These are phyloP conservation scores for Heliocidaris erythrogramma DNA, from an alignment of 35 echinoderm and acorn worm species.

Conservation along the genomic window DNA sequence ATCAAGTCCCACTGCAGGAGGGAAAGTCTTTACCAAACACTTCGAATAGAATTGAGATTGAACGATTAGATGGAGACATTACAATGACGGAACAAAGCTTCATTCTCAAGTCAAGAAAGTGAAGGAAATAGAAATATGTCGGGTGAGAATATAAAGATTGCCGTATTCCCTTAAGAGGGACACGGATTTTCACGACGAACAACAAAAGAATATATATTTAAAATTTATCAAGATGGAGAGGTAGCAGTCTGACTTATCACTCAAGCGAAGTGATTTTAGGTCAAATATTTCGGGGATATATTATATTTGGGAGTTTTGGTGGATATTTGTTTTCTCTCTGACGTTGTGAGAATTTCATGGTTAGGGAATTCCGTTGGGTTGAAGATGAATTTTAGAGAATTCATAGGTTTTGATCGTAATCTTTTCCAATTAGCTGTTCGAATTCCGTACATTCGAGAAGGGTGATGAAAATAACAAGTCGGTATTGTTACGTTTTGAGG, in stretches of 20 bases:
- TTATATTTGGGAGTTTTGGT: not conserved
- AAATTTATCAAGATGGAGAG: not conserved
- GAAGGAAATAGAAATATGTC: not conserved
- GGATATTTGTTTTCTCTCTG: not conserved
- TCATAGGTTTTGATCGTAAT: not conserved
- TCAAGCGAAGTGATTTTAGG: not conserved
- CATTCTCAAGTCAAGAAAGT: not conserved
- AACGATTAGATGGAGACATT: constrained; percentile 17
- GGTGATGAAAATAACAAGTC: not conserved
- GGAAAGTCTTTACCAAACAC: not conserved
- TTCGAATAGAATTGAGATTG: not conserved
- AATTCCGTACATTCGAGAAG: not conserved
- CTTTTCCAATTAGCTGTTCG: not conserved
- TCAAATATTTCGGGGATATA: not conserved
- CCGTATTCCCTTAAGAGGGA: not conserved
- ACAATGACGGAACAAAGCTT: not conserved
- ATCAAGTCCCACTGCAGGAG: not conserved
- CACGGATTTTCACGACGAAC: not conserved
- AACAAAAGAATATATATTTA: not conserved
- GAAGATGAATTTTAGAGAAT: not conserved
- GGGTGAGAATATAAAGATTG: not conserved
- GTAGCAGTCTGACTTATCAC: not conserved
- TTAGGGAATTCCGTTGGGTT: not conserved
- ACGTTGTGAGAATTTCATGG: not conserved
- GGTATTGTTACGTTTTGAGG: not conserved